Percentiles rank a stretch among this genome's conserved stretches.
Evolutionary conservation across 1,140 invertebrate genomes (phyloP).

Genomic region (Tetraneura akinire): DNA sequence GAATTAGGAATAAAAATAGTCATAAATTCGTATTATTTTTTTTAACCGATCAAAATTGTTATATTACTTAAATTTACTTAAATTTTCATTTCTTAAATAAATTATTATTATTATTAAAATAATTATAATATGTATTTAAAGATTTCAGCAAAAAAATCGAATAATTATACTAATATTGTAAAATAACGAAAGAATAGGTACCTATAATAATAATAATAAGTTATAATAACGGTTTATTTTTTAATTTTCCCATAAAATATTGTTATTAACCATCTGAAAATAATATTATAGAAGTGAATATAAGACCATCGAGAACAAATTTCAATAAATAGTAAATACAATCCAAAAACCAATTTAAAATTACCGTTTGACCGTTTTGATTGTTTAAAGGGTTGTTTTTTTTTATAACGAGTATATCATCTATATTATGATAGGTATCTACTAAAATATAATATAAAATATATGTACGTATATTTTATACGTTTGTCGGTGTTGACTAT

Average conservation of each 20-base stretch:
- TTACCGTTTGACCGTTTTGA: too few species aligned
- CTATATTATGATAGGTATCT: too few species aligned
- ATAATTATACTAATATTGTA: background rate
- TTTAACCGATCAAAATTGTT: background rate
- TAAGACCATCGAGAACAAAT: background rate
- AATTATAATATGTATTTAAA: background rate
- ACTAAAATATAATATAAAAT: too few species aligned
- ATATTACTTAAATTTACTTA: background rate
- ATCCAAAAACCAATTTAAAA: background rate
- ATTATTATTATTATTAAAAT: background rate
- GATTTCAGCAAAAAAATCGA: background rate
- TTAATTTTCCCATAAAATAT: background rate
- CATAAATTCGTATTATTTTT: background rate
- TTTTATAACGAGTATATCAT: background rate
- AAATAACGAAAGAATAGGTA: too few species aligned
- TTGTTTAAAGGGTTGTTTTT: slow-evolving; percentile 21
- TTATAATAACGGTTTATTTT: background rate
- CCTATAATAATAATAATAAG: too few species aligned
- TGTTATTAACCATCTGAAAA: background rate
- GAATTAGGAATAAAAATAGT: too few species aligned
- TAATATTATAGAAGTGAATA: too few species aligned
- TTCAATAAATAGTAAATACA: background rate
- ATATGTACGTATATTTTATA: too few species aligned
- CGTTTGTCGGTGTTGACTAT: too few species aligned
- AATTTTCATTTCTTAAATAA: too few species aligned